A percentile compares a stretch with the other conserved stretches of the same genome.
Conservation (phyloP, 2,113 vertebrate species). For the Amia ocellicauda region DNA sequence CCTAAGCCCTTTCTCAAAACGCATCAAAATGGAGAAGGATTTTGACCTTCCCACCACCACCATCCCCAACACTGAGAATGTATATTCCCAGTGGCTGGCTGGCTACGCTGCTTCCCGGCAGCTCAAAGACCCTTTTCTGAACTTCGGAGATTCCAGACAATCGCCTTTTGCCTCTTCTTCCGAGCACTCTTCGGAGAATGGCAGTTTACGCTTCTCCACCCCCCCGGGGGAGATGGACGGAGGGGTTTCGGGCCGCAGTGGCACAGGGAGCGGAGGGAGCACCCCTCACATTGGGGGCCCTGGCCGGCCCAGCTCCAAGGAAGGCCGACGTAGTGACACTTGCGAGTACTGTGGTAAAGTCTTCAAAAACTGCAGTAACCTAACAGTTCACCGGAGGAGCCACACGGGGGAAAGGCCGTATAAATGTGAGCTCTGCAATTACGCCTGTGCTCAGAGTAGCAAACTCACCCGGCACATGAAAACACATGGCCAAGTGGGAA, state of each 20-base stretch:
- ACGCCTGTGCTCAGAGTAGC: conserved; percentile 99
- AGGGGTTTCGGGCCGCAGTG: conserved; percentile 94
- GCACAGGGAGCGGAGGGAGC: conserved; percentile 96
- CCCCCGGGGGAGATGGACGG: conserved; percentile 95
- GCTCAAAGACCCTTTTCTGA: conserved; percentile 98
- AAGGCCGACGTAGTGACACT: conserved; percentile 96
- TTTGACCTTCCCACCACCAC: conserved; percentile 92
- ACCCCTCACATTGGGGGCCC: conserved; percentile 94
- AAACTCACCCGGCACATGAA: conserved; percentile 99
- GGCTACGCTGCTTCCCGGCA: conserved; percentile 96
- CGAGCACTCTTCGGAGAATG: conserved; percentile 98
- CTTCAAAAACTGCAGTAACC: conserved; percentile 99
- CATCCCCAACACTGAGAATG: conserved; percentile 97
- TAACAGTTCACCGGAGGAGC: conserved; percentile 99
- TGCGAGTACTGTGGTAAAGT: conserved; percentile 99
- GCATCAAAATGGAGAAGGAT: conserved; percentile 98
- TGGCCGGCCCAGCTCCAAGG: conserved; percentile 95
- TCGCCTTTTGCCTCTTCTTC: conserved; percentile 98
- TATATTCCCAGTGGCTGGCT: conserved; percentile 98
- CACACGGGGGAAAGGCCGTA: conserved; percentile 99
- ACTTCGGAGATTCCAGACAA: conserved; percentile 98
- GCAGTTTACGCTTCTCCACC: conserved; percentile 98
- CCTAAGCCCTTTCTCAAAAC: conserved; percentile 96
- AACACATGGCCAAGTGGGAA: conserved; percentile 99
- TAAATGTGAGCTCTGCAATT: conserved; percentile 99